Conservation (phyloP, 2,113 vertebrate genomes). For the Cyanistes caeruleus region DNA sequence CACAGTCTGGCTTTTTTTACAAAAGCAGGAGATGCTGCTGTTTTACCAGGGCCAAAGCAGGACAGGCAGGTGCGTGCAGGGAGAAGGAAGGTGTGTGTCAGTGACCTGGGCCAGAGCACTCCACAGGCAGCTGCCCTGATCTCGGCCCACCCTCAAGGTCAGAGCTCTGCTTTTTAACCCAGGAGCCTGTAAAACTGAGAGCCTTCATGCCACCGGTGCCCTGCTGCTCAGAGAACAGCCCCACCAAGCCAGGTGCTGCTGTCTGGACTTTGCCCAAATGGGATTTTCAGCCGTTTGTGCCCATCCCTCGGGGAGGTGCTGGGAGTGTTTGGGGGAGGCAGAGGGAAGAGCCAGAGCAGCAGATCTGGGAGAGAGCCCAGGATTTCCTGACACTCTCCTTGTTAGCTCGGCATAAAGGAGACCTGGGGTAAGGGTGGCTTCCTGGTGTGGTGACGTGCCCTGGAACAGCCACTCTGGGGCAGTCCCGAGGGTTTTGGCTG, state of each 20-base stretch:
- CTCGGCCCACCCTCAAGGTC: too few species aligned
- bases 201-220: not conserved
- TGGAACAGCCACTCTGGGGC: not conserved
- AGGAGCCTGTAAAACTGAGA: not conserved
- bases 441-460: not conserved
- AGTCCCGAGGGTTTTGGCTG: rapidly evolving
- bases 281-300: not conserved
- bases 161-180: not conserved
- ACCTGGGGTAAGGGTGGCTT: not conserved
- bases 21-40: not conserved
- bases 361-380: not conserved
- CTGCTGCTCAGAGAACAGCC: not conserved
- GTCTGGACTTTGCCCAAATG: not conserved
- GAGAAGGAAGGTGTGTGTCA: rapidly evolving
- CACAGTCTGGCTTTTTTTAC: rapidly evolving
- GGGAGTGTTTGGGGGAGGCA: not conserved
- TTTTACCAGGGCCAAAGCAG: not conserved
- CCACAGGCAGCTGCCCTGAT: rapidly evolving
- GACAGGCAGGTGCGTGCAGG: rapidly evolving
- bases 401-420: rapidly evolving
- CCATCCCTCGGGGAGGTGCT: not conserved
- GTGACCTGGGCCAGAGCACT: not conserved
- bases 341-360: not conserved
- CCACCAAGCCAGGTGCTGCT: not conserved
- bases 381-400: not conserved